Percentiles rank a stretch among this genome's conserved stretches.
phyloP scores from a whole-genome alignment of 2,888 invertebrate species.

The Gasteruption jaculator region DNA sequence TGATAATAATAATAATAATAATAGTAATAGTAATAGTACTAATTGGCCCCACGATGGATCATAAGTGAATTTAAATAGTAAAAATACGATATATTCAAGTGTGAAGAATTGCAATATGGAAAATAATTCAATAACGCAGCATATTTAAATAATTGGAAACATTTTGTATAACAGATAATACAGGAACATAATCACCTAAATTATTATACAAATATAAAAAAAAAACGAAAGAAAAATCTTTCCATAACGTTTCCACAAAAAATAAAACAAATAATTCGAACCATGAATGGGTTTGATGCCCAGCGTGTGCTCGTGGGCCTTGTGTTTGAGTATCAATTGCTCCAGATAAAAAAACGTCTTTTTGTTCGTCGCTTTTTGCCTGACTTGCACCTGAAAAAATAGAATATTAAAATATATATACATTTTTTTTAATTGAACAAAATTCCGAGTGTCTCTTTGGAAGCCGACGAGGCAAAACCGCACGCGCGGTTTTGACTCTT shows the following conservation, averaged over 20 bases:
- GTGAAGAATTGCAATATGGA: slow-evolving; percentile 2
- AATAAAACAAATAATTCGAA: slow-evolving; percentile 40
- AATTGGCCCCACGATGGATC: no score
- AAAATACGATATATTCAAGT: neutral
- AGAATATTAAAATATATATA: slow-evolving; percentile 3
- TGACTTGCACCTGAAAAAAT: slow-evolving; percentile 68
- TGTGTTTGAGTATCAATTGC: slow-evolving; percentile 93
- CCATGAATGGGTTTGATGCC: slow-evolving; percentile 84
- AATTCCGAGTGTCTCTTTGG: no score
- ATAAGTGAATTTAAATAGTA: no score
- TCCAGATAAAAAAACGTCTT: slow-evolving; percentile 98
- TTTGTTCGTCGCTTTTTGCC: slow-evolving; percentile 86
- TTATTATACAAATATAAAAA: slow-evolving; percentile 6
- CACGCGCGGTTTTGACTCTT: no score
- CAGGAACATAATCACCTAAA: no score
- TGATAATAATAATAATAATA: no score
- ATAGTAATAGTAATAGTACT: no score
- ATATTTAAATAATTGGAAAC: no score
- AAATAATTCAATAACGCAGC: no score
- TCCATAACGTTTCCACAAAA: slow-evolving; percentile 1
- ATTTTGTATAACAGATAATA: no score
- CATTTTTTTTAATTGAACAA: neutral
- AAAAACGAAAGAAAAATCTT: slow-evolving; percentile 7
- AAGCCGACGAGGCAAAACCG: no score
- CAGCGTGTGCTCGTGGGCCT: slow-evolving; percentile 82